Percentiles rank a stretch among this genome's conserved stretches.
Evolutionary conservation across 2,888 invertebrate genomes (phyloP).

Genomic region (Mesorhabditis belari): DNA sequence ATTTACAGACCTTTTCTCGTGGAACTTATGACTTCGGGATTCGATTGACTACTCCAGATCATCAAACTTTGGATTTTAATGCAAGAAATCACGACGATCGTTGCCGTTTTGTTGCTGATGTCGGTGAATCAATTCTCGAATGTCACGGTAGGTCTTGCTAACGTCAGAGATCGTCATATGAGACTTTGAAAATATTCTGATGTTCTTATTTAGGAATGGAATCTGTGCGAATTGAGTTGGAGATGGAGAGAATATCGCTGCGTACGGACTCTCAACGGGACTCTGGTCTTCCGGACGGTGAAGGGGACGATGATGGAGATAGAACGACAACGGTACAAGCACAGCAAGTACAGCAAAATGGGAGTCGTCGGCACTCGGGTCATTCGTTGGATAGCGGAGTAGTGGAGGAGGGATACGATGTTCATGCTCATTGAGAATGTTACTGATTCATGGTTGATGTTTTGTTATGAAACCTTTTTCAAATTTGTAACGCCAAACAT

Average conservation of each 20-base stretch:
- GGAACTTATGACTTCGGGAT: slow-evolving; percentile 37
- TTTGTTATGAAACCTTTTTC: no score
- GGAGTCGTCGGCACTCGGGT: slow-evolving; percentile 35
- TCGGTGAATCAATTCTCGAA: slow-evolving; percentile 90
- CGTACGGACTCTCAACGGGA: slow-evolving; percentile 34
- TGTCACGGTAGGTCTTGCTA: slow-evolving; percentile 97
- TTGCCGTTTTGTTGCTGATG: slow-evolving; percentile 93
- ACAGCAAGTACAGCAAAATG: neutral
- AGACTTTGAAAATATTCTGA: no score
- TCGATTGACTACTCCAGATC: slow-evolving; percentile 30
- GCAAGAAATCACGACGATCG: slow-evolving; percentile 96
- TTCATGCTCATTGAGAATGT: no score
- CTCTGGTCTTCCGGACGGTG: slow-evolving; percentile 43
- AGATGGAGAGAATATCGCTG: slow-evolving; percentile 14
- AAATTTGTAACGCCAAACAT: no score
- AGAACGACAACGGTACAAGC: neutral
- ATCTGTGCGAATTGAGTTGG: slow-evolving; percentile 69
- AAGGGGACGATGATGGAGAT: slow-evolving; percentile 8
- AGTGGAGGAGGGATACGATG: slow-evolving; percentile 33
- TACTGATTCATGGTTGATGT: no score
- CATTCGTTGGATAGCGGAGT: slow-evolving; percentile 47
- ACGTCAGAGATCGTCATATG: slow-evolving; percentile 84
- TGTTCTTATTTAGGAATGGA: no score
- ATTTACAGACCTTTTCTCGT: slow-evolving; percentile 23
- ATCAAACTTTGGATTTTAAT: slow-evolving; percentile 65